Evolutionary conservation across 2,888 invertebrate genomes (phyloP).

Genomic region (Apantesis nais): DNA sequence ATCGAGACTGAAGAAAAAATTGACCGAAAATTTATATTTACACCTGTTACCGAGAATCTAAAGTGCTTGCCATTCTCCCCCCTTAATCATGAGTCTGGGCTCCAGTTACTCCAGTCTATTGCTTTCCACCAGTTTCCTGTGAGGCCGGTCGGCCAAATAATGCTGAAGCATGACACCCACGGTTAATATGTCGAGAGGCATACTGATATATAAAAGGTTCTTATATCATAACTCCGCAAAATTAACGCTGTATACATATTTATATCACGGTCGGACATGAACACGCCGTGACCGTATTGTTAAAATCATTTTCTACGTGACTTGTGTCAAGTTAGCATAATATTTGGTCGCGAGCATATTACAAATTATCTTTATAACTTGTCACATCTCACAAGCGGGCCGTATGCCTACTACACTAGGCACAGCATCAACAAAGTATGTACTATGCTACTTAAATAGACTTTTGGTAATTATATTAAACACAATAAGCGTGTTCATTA

Average conservation of each 20-base stretch:
- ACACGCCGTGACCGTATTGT: conserved; percentile 13
- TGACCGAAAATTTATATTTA: no score
- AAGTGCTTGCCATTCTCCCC: no score
- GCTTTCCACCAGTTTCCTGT: no score
- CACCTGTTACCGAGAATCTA: no score
- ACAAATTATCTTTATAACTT: conserved; percentile 13
- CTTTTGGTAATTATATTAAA: neutral
- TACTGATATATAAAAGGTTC: neutral
- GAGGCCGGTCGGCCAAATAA: no score
- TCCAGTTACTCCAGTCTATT: no score
- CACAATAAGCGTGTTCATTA: no score
- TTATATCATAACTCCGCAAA: neutral
- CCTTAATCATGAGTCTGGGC: no score
- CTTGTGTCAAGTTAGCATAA: conserved; percentile 25
- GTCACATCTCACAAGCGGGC: neutral
- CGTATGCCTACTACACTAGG: neutral
- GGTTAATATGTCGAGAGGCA: no score
- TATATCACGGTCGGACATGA: conserved; percentile 8
- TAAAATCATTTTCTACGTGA: conserved; percentile 31
- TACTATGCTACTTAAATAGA: neutral
- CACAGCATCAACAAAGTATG: neutral
- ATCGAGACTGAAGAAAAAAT: no score
- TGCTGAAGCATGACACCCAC: no score
- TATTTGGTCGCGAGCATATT: conserved; percentile 21
- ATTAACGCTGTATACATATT: neutral